Conservation (phyloP, 2,797 vertebrate species). For the Micropoecilia bifurca region DNA sequence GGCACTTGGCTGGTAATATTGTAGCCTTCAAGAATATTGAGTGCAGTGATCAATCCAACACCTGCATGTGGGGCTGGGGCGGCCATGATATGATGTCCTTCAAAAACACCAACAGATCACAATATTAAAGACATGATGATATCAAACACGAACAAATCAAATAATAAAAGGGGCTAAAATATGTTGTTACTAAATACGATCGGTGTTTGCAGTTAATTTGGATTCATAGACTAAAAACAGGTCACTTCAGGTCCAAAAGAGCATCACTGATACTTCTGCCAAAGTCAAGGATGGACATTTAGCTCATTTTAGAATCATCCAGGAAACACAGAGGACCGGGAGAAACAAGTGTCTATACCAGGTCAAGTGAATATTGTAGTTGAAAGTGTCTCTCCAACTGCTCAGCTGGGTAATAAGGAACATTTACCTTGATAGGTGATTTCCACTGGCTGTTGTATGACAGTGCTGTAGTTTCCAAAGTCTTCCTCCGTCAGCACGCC, state of each 20-base stretch:
- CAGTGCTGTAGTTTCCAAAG: conserved; percentile 91
- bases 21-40: conserved; percentile 96
- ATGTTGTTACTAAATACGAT: background rate
- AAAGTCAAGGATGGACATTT: background rate
- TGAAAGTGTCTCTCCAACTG: background rate
- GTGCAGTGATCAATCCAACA: conserved; percentile 91
- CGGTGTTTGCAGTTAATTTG: background rate
- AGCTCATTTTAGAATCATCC: background rate
- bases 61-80: conserved; percentile 93
- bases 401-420: background rate
- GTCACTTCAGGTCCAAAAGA: background rate
- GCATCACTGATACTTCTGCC: background rate
- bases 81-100: conserved; percentile 91
- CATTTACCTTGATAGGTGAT: conserved; percentile 89
- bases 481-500: conserved; percentile 92
- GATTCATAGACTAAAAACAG: background rate
- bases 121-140: background rate
- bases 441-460: conserved; percentile 87
- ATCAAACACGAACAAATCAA: background rate
- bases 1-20: conserved; percentile 89
- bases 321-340: background rate
- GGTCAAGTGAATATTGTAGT: background rate
- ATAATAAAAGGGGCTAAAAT: background rate
- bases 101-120: conserved; percentile 30
- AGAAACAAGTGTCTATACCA: background rate